These are phyloP conservation scores for Corythoichthys haematopterus DNA, from an alignment of 2,113 vertebrate genomes.

Conservation along the genomic window DNA sequence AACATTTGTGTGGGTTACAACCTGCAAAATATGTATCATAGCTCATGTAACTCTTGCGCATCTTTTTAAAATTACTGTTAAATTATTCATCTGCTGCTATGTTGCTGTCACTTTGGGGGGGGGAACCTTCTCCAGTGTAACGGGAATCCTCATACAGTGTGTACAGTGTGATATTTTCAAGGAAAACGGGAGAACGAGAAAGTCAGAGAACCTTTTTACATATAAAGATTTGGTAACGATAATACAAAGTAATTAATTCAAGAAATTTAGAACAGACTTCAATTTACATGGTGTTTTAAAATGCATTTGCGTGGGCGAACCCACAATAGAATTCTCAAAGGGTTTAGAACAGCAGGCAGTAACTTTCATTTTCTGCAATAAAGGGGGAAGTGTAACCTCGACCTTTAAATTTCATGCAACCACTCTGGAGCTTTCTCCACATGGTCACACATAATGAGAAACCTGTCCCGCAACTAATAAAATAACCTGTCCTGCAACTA, in stretches of 20 bases:
- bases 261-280: not conserved
- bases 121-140: conserved; percentile 24
- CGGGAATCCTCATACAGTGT: conserved; percentile 36
- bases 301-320: conserved; percentile 1
- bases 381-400: conserved; percentile 10
- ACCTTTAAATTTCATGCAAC: conserved; percentile 5
- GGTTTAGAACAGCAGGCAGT: conserved; percentile 3
- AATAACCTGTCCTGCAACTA: conserved; percentile 1
- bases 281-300: not conserved
- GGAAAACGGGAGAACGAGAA: not conserved
- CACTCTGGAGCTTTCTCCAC: not conserved
- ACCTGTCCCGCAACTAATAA: not conserved
- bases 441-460: conserved; percentile 6
- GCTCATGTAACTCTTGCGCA: conserved; percentile 29
- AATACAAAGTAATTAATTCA: not conserved
- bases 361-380: conserved; percentile 19
- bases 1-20: conserved; percentile 23
- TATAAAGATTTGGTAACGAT: not conserved
- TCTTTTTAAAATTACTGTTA: conserved; percentile 45
- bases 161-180: conserved; percentile 20
- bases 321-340: conserved; percentile 4
- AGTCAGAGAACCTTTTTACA: not conserved
- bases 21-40: conserved; percentile 40
- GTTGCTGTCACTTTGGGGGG: conserved; percentile 41
- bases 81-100: conserved; percentile 57